Evolutionary conservation across 2,113 vertebrate species (phyloP).

Genomic region (Opisthocomus hoazin): DNA sequence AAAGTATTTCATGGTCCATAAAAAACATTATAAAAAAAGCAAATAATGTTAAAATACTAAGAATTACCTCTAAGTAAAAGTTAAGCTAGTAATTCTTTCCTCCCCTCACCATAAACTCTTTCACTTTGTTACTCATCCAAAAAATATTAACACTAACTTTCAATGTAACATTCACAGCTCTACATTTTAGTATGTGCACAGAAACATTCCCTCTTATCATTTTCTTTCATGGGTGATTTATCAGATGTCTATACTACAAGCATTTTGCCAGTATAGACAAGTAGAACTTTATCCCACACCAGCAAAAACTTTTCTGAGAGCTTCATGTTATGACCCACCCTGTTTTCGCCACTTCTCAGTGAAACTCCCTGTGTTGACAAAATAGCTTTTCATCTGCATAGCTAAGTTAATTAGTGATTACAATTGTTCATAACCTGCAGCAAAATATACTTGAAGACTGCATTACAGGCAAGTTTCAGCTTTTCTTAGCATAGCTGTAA

Average conservation of each 20-base stretch:
- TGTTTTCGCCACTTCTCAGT: neutral
- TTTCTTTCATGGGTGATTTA: neutral
- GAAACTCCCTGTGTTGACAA: constrained; percentile 49
- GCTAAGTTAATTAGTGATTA: constrained; percentile 42
- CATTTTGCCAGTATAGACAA: constrained; percentile 28
- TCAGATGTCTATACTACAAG: neutral
- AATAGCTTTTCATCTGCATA: constrained; percentile 41
- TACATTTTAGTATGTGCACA: neutral
- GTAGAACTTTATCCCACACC: neutral
- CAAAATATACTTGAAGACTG: neutral
- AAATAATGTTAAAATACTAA: neutral
- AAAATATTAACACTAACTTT: neutral
- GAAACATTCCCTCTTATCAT: constrained; percentile 16
- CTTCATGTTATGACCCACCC: neutral
- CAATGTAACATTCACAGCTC: neutral
- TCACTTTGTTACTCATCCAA: neutral
- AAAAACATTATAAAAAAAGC: neutral
- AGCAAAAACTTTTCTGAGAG: neutral
- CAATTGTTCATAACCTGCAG: neutral
- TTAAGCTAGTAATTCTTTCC: neutral
- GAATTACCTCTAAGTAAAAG: neutral
- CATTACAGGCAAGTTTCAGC: neutral
- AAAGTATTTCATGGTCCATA: neutral
- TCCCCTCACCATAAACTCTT: neutral
- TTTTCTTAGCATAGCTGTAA: neutral